Conservation (phyloP, 2,797 vertebrate species). For the Silurus lanzhouensis region DNA sequence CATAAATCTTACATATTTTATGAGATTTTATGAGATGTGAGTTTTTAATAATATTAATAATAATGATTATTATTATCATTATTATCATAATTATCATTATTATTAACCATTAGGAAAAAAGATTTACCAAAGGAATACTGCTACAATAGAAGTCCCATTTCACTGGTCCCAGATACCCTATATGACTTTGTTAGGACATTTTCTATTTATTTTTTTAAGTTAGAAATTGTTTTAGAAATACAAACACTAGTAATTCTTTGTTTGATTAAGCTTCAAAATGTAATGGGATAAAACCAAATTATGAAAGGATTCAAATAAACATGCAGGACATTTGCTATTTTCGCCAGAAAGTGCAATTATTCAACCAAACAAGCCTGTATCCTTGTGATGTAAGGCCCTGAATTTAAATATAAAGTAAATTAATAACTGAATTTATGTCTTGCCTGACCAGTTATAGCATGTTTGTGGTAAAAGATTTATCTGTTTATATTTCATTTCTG, state of each 20-base stretch:
- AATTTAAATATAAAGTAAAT: neutral
- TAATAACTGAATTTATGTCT: neutral
- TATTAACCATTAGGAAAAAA: neutral
- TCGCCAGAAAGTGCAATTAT: neutral
- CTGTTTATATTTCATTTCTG: neutral
- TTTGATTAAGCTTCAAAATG: neutral
- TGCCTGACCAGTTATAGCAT: neutral
- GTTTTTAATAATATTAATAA: neutral
- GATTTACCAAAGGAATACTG: neutral
- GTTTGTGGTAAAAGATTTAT: neutral
- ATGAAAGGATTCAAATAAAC: neutral
- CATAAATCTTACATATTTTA: neutral
- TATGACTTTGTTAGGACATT: neutral
- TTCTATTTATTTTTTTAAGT: neutral
- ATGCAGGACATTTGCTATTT: neutral
- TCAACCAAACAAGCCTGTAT: neutral
- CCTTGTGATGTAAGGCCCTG: no score
- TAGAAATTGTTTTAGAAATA: neutral
- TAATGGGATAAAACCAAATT: neutral
- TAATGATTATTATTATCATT: no score
- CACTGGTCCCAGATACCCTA: neutral
- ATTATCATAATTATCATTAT: no score
- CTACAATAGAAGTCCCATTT: neutral
- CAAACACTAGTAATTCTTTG: neutral
- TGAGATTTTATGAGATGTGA: neutral